Base-by-base conservation (phyloP, 2,888 invertebrate genomes). In the Ditula angustiorana region DNA sequence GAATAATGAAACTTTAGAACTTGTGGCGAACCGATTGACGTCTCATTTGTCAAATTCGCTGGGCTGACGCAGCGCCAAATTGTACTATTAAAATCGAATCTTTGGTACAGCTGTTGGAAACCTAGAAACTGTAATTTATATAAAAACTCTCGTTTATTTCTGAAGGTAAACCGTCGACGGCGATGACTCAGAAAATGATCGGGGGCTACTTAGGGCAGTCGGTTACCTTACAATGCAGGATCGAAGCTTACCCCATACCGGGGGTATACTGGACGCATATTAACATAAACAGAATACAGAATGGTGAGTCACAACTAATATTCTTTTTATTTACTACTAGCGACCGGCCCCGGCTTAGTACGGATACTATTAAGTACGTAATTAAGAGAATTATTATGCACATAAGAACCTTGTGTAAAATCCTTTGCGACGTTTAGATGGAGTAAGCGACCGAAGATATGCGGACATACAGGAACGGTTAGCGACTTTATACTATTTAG, bases 231-330 rank as follows among this genome's bases (percentile, higher is more conserved):
- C 95, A 95, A 74, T 96, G 96, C 80, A 90, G 93, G 73, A 95
- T 96, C n/a, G 96, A 96, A 82, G 96, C 96, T 5, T 95, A 94
- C 80, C 96, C 96, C 0, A 93, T 94, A 72, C 95, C 96, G 7
- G 93, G 95, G 69, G 95, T 96, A 79, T 95, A 95, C 77, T 96
- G 96, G 96, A 95, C 95, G 2, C 94, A 94, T 76, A 91, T 93
- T 60, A 90, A 93, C 69, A 94, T 94, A 23, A 94, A 94, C 74
- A 95, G 94, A 68, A 88, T 94, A 62, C 89, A 93, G 49, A 94
- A 94, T 76, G 94, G 95, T 95, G 33, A 21, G 30, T 41, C 3
- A 41, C n/a, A 37, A 30, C 10, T 8, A 30, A 5, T 26, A 26
- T 3, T 3, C 26, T 5, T 26, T 5, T 26, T 26, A 26, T 26